Evolutionary conservation across 2,888 invertebrate genomes (phyloP).

Genomic region (Nezara viridula): DNA sequence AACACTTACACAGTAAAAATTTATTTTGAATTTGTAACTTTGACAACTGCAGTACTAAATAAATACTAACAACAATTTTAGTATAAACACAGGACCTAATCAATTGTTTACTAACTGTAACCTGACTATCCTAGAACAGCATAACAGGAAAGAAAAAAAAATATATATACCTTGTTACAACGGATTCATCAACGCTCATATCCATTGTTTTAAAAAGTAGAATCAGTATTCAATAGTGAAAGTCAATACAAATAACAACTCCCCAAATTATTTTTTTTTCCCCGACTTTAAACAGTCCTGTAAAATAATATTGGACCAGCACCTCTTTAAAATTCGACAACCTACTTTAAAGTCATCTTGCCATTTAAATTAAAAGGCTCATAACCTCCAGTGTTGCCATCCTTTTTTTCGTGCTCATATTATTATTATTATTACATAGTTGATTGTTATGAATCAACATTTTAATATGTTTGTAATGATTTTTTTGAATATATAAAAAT

Average conservation of each 20-base stretch:
- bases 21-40: too few relatives aligned
- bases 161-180: constrained; percentile 13
- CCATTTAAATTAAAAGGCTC: constrained; percentile 37
- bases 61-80: not conserved
- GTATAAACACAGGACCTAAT: not conserved
- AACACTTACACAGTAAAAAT: too few relatives aligned
- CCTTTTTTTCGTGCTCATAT: not conserved
- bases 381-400: not conserved
- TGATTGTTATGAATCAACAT: too few relatives aligned
- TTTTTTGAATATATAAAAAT: too few relatives aligned
- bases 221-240: not conserved
- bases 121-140: not conserved
- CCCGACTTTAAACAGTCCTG: not conserved
- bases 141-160: not conserved
- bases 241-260: not conserved
- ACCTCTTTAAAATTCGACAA: not conserved
- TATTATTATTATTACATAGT: too few relatives aligned
- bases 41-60: not conserved
- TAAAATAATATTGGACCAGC: not conserved
- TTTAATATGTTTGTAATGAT: too few relatives aligned
- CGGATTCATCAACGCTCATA: constrained; percentile 56
- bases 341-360: constrained; percentile 35
- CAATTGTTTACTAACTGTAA: not conserved
- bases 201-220: constrained; percentile 32
- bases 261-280: not conserved